A percentile compares a stretch with the other conserved stretches of the same genome.
Conservation (phyloP, 2,888 invertebrate genomes). For the Prenolepis imparis region DNA sequence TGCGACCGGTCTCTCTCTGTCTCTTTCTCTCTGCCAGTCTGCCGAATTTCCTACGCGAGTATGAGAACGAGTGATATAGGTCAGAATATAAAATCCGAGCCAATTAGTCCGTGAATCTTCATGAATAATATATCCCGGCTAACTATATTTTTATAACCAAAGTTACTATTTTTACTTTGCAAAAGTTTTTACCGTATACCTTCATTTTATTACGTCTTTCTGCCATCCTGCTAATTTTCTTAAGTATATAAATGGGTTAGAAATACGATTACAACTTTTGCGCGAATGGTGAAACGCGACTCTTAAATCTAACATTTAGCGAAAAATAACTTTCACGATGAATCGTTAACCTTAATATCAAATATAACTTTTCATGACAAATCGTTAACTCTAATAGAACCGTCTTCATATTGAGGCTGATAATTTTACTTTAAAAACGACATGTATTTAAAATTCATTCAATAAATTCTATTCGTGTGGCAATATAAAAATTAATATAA, state of each 20-base stretch:
- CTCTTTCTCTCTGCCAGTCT: background rate
- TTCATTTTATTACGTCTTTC: slow-evolving; percentile 15
- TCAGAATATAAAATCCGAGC: background rate
- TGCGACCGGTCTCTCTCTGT: background rate
- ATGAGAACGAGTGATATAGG: background rate
- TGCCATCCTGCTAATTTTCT: background rate
- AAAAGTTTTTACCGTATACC: background rate
- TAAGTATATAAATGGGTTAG: background rate
- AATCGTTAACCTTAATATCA: slow-evolving; percentile 41
- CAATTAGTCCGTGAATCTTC: slow-evolving; percentile 3
- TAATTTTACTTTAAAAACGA: background rate
- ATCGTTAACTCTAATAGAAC: background rate
- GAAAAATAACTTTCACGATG: slow-evolving; percentile 38
- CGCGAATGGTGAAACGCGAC: background rate
- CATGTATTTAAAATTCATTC: slow-evolving; percentile 4
- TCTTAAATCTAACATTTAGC: slow-evolving; percentile 6
- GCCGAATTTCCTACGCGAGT: slow-evolving; percentile 24
- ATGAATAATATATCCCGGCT: background rate
- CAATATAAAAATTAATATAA: background rate
- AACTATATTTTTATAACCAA: background rate
- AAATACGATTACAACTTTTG: background rate
- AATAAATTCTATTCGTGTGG: background rate
- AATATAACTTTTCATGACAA: slow-evolving; percentile 18
- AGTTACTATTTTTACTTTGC: background rate
- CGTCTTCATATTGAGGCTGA: background rate